Evolutionary conservation across 2,113 vertebrate species (phyloP).

Genomic region (Ia io): DNA sequence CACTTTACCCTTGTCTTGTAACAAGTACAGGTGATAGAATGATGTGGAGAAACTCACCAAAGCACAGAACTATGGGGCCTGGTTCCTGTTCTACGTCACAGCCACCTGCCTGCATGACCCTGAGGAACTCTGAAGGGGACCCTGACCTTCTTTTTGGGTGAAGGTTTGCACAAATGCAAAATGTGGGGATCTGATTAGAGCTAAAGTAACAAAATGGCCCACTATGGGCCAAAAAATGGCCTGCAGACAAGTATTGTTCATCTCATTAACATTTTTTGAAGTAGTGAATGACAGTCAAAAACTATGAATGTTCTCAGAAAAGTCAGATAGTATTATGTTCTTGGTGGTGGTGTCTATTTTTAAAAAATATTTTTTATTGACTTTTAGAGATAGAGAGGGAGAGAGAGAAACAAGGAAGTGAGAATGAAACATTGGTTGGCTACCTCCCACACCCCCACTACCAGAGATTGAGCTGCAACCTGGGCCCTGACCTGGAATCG

Average conservation of each 20-base stretch:
- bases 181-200: background rate
- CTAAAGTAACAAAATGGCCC: background rate
- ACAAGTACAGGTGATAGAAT: background rate
- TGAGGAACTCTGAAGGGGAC: background rate
- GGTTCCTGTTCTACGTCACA: background rate
- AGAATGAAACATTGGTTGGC: background rate
- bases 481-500: background rate
- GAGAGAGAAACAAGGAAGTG: background rate
- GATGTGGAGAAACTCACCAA: background rate
- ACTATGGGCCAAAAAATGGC: background rate
- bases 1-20: background rate
- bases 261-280: background rate
- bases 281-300: background rate
- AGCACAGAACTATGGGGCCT: background rate
- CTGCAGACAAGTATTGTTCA: background rate
- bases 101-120: background rate
- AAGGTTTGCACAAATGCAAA: background rate
- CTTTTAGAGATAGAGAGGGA: background rate
- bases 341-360: background rate
- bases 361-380: background rate
- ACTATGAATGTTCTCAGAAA: background rate
- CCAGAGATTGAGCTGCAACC: background rate
- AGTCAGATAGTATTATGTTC: background rate
- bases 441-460: too few relatives aligned
- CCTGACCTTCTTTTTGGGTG: background rate